Percentiles rank a stretch among this genome's conserved stretches.
These are phyloP conservation scores for Mimas tiliae DNA, from an alignment of 2,888 invertebrate genomes.

Conservation along the genomic window DNA sequence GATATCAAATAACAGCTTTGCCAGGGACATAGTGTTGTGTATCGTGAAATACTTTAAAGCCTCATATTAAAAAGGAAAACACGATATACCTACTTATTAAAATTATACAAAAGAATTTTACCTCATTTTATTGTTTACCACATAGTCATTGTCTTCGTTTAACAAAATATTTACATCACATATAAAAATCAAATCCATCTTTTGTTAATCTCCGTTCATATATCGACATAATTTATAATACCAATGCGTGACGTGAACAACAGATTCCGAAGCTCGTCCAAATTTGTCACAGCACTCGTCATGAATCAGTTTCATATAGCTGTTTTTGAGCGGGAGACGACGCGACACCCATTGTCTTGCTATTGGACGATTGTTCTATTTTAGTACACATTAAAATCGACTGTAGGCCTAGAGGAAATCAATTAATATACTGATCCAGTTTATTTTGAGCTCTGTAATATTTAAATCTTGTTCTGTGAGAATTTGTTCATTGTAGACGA, in stretches of 20 bases:
- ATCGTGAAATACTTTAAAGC: no score
- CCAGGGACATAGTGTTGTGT: no score
- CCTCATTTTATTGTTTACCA: not conserved
- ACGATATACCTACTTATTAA: no score
- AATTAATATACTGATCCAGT: constrained; percentile 37
- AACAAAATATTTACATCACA: constrained; percentile 2
- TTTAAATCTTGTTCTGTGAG: constrained; percentile 5
- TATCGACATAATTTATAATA: constrained; percentile 39
- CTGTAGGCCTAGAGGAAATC: constrained; percentile 58
- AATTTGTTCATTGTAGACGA: not conserved
- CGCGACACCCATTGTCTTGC: constrained; percentile 65
- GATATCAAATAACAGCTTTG: no score
- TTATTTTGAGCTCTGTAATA: constrained; percentile 17
- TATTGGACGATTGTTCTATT: constrained; percentile 62
- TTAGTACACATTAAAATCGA: constrained; percentile 60
- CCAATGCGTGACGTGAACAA: constrained; percentile 34
- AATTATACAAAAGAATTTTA: no score
- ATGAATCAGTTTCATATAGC: constrained; percentile 74
- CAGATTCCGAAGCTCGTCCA: constrained; percentile 30
- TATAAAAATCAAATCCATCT: not conserved
- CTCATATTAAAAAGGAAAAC: no score
- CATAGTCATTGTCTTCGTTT: not conserved
- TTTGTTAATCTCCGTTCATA: constrained; percentile 1
- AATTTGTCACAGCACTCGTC: constrained; percentile 41
- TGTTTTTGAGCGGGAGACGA: constrained; percentile 57